Evolutionary conservation across 2,888 invertebrate species (phyloP), one percentile per base, ranked within the genome.

Genomic region (Noctua janthe): DNA sequence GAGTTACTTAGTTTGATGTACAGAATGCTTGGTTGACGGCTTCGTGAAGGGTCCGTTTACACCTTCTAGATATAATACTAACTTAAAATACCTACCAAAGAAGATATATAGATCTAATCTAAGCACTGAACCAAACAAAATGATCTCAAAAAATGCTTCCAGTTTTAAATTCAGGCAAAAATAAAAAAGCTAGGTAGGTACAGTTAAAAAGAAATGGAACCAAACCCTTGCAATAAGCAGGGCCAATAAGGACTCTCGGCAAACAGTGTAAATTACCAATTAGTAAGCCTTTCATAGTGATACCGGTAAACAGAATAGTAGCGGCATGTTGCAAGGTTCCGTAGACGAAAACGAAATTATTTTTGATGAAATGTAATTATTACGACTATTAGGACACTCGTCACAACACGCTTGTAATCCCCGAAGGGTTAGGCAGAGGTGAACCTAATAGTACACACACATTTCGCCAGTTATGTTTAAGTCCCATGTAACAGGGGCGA

Each of bases 181-280:
- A 43, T 7, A 29, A 49, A 78, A 81, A 64, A 1, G 4, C 15
- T 39, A 71, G 8, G 20, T 76, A 17, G 2, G 10, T 29, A 77
- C 15, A 20, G 6, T 20, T 54, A 77, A 84, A 85, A 86, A 73
- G 29, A 49, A 87, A 76, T 71, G 47, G 20, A 85, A 76, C 35
- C 49, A 51, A 71, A 76, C 72, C 69, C 77, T 39, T 51, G 84
- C 76, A 80, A 82, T 79, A 80, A 88, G 84, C 80, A 84, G 78
- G 80, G 78, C 83, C 76, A 88, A 86, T 85, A 84, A 90, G 81
- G 75, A 71, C 81, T 74, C 90, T 90, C 72, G 13, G 72, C 76
- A 84, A 86, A 90, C 88, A 90, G 89, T 92, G 94, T 91, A 91
- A 94, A 94, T 94, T 93, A 94, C 94, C 94, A 95, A 95, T 94